phyloP scores from a whole-genome alignment of 2,888 invertebrate genomes.

The Erannis defoliaria region DNA sequence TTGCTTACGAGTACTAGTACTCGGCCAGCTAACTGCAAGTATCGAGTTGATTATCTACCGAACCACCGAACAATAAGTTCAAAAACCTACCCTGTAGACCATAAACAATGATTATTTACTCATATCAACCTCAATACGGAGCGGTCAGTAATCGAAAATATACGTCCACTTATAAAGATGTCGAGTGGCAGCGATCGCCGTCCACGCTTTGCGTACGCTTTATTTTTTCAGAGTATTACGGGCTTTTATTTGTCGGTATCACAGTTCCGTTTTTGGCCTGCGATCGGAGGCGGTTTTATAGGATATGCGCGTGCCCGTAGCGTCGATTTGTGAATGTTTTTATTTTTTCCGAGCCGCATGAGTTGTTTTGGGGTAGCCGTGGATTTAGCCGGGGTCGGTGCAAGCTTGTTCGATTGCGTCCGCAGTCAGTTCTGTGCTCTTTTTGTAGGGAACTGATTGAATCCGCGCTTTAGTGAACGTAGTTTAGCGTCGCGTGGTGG shows the following conservation, averaged over 20 bases:
- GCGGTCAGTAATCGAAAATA: constrained; percentile 48
- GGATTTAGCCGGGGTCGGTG: constrained; percentile 77
- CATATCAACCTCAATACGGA: constrained; percentile 18
- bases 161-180: constrained; percentile 72
- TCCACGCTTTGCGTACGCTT: constrained; percentile 65
- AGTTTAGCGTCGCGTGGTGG: constrained; percentile 77
- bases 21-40: too few relatives aligned
- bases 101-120: not conserved
- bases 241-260: constrained; percentile 86
- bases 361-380: constrained; percentile 83
- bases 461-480: constrained; percentile 83
- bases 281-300: constrained; percentile 82
- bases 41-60: too few relatives aligned
- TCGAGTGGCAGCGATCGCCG: constrained; percentile 58
- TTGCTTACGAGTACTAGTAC: too few relatives aligned
- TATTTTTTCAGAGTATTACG: constrained; percentile 81
- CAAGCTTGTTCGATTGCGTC: constrained; percentile 80
- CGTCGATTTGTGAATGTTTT: constrained; percentile 82
- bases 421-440: constrained; percentile 71
- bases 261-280: constrained; percentile 84
- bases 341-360: constrained; percentile 75
- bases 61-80: too few relatives aligned
- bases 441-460: constrained; percentile 79
- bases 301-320: constrained; percentile 72
- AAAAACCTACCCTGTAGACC: too few relatives aligned